phyloP scores from a whole-genome alignment of 92 coral and sea anemone species.

The Paragorgia papillata region DNA sequence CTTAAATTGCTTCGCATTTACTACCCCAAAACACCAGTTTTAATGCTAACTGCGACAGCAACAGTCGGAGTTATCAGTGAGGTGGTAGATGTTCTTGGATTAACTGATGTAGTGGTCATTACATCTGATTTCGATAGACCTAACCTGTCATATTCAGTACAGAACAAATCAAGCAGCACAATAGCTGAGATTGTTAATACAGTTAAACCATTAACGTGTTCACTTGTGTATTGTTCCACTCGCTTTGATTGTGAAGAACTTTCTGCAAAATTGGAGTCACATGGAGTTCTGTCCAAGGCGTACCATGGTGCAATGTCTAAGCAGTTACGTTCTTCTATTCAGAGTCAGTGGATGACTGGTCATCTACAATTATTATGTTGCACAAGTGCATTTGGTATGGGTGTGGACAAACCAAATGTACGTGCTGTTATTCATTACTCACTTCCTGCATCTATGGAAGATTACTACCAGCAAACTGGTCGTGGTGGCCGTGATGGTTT shows the following conservation, averaged over 20 bases:
- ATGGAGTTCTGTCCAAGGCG: not conserved
- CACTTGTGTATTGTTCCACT: constrained; percentile 44
- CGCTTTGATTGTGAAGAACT: constrained; percentile 46
- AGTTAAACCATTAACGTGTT: constrained; percentile 27
- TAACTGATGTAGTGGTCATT: not conserved
- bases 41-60: constrained; percentile 90
- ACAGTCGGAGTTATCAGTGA: constrained; percentile 45
- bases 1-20: constrained; percentile 65
- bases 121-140: constrained; percentile 6
- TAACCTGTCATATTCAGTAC: constrained; percentile 19
- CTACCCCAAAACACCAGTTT: constrained; percentile 72
- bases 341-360: constrained; percentile 39
- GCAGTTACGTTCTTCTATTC: constrained; percentile 15
- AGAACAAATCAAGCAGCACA: constrained; percentile 12
- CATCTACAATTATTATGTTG: constrained; percentile 40
- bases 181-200: constrained; percentile 10
- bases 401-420: constrained; percentile 47
- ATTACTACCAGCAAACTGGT: constrained; percentile 43
- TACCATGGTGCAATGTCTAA: constrained; percentile 52
- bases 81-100: constrained; percentile 1
- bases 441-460: constrained; percentile 34
- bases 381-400: constrained; percentile 58
- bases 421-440: constrained; percentile 49
- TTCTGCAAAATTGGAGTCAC: constrained; percentile 42
- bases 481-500: constrained; percentile 46